Base-by-base conservation (phyloP, 1,140 invertebrate genomes). In the Sarcophaga bullata region DNA sequence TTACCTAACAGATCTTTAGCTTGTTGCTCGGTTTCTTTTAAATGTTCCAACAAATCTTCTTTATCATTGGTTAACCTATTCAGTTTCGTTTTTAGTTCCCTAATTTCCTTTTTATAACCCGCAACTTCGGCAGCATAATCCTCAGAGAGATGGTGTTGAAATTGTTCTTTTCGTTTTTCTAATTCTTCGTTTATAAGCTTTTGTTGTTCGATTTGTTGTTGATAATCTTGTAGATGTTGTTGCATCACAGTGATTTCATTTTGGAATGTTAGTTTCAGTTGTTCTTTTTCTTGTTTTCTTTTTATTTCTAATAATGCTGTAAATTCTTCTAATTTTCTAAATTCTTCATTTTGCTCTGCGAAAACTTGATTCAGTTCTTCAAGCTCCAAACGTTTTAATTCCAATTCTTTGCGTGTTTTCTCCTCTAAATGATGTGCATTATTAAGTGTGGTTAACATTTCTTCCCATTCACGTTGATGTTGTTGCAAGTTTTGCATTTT, bases 281-380 rank as follows among this genome's bases (percentile, higher is more conserved):
- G 50, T 62, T 87, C 80, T 76, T 87, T 37, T 82, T 89, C 86
- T 8, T 82, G 75, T 19, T 75, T 82, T 73, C 84, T 84, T 75
- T 87, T 81, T 13, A 73, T 47, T 48, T 86, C 84, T 37, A 82
- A 82, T 19, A 84, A 76, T 13, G 76, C 37, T 2, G 84, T 84
- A 2, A 88, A 7, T 81, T 85, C 73, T 80, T 89, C 88, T 5
- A 89, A 62, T 49, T 85, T 83, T 9, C 86, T 82, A 6, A 89
- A 81, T 80, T 89, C 86, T 8, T 85, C 82, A 73, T 89, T 89
- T 83, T 89, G 88, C 13, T 85, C 83, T 8, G 84, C 86, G 80
- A 89, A 89, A 0, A 89, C 81, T 80, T 86, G 82, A 80, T 88
- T 89, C 0, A 89, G 83, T 49, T 88, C 84, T 62, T 88, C 86